These are phyloP conservation scores for Medauroidea extradentata DNA, from an alignment of 1,140 invertebrate species.

Conservation along the genomic window DNA sequence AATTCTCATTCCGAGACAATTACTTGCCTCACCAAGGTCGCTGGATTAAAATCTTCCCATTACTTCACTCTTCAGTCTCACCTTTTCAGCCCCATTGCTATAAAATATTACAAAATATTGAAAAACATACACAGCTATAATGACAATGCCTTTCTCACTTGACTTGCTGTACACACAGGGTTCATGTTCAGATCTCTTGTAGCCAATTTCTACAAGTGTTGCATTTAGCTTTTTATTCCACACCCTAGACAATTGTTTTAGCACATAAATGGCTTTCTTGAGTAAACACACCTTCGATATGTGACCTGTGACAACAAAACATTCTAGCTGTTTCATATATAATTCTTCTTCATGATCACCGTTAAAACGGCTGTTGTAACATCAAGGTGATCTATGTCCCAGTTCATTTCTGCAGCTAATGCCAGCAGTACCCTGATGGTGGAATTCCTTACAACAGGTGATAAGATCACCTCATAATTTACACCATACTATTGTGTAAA, in stretches of 20 bases:
- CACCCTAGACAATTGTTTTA: constrained; percentile 41
- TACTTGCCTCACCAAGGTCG: too few species aligned
- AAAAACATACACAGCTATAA: too few species aligned
- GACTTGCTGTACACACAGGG: constrained; percentile 15
- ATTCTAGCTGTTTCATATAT: constrained; percentile 41
- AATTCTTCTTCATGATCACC: constrained; percentile 41
- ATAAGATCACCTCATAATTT: constrained; percentile 32
- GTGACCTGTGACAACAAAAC: constrained; percentile 26
- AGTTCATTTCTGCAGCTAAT: constrained; percentile 21
- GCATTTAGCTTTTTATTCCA: constrained; percentile 35
- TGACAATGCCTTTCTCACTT: too few species aligned
- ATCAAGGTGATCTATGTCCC: constrained; percentile 32
- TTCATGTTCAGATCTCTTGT: constrained; percentile 22
- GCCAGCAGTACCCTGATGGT: constrained; percentile 28
- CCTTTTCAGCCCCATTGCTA: too few species aligned
- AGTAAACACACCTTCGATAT: constrained; percentile 31
- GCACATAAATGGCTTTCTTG: constrained; percentile 40
- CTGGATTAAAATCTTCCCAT: too few species aligned
- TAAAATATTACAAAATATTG: too few species aligned
- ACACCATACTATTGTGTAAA: constrained; percentile 27
- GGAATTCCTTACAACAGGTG: constrained; percentile 31
- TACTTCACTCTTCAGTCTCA: too few species aligned
- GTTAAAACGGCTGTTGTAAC: constrained; percentile 42
- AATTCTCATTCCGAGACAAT: too few species aligned
- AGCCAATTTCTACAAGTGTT: constrained; percentile 6